Base-by-base conservation (phyloP, 2,797 vertebrate species). In the Hydrocynus forskahlii region DNA sequence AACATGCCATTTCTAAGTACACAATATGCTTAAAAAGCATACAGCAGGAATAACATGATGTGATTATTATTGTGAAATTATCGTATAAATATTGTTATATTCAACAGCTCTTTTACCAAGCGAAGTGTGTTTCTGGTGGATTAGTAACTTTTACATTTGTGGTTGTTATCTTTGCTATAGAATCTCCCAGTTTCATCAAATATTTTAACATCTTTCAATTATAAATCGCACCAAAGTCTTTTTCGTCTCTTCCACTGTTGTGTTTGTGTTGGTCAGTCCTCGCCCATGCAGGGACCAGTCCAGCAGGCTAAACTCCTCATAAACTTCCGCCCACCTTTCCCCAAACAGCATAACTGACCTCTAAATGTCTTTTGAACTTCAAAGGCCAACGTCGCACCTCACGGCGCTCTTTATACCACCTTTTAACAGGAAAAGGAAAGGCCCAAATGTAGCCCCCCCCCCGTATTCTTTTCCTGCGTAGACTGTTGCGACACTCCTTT, bases 291-390 rank as follows among this genome's bases (percentile, higher is more conserved):
- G 40, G 45, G 35, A 68, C 76, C 59, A 52, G 63, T 75, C 45
- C 3, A 9, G 52, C 48, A 5, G 21, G 17, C 63, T 76, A 55
- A 67, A 69, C 29, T 52, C n/a, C 62, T 74, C 60, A 69, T 87
- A 79, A 83, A 79, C 67, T 50, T 13, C 62, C 48, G 79, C 83
- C 85, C 88, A 87, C 87, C 88, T 90, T 89, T 80, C 80, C 83
- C 83, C 87, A 92, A 92, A 91, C 91, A 87, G 88, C 89, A 88
- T 94, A 91, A 93, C 93, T 92, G 92, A 92, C 88, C 89, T 90
- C 89, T 89, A 92, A 92, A 91, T 88, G 82, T 89, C 80, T 62
- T 89, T 90, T 90, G 81, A 88, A 91, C 92, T 91, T 94, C 93
- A 94, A 94, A 94, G 89, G 73, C 55, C 12, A 88, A 0, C 54